Percentiles rank a stretch among this genome's conserved stretches.
phyloP scores from a whole-genome alignment of 2,113 vertebrate genomes.

The Syrmaticus mikado region DNA sequence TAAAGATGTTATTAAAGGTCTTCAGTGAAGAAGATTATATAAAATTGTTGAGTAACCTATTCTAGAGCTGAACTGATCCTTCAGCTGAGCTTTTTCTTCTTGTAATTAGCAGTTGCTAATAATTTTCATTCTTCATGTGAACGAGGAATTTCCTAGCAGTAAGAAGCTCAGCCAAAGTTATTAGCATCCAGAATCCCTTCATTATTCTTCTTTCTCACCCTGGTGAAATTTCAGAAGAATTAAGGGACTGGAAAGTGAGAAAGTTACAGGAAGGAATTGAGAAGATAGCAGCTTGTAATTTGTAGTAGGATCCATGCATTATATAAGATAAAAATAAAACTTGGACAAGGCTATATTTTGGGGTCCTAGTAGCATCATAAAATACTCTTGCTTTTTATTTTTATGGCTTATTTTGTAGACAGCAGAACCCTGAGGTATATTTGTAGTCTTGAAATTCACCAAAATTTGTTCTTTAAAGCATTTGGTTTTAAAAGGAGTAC shows the following conservation, averaged over 20 bases:
- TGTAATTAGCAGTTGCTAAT: not conserved
- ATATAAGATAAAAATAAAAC: conserved; percentile 49
- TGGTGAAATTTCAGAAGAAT: not conserved
- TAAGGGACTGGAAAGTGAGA: not conserved
- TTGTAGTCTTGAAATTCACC: conserved; percentile 48
- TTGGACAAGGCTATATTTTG: conserved; percentile 51
- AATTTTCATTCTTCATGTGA: not conserved
- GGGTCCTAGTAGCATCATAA: conserved; percentile 37
- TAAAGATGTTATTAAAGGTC: not conserved
- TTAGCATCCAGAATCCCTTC: not conserved
- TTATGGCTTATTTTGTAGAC: conserved; percentile 60
- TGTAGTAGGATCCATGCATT: conserved; percentile 24
- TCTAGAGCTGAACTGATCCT: not conserved
- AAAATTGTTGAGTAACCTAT: not conserved
- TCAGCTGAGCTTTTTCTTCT: not conserved
- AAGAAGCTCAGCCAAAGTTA: not conserved
- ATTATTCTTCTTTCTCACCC: not conserved
- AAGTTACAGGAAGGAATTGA: conserved; percentile 6
- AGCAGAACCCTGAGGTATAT: conserved; percentile 18
- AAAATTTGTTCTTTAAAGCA: conserved; percentile 23
- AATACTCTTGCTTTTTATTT: conserved; percentile 37
- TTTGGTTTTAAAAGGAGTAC: conserved; percentile 7
- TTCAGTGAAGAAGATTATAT: not conserved
- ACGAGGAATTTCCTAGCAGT: not conserved
- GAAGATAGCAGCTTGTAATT: conserved; percentile 18